phyloP scores from a whole-genome alignment of 2,113 vertebrate genomes.

The Stigmatopora nigra region DNA sequence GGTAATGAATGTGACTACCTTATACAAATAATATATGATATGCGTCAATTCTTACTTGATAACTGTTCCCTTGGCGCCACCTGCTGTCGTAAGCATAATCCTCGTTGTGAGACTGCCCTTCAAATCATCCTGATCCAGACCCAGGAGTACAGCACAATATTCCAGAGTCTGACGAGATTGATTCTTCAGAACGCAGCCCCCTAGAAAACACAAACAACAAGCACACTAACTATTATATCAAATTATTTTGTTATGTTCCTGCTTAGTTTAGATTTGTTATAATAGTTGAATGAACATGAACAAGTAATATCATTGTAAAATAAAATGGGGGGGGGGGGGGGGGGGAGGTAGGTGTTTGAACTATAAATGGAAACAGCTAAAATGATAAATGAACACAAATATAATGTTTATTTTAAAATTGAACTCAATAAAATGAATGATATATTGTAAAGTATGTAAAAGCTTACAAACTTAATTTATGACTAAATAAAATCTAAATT shows the following conservation, averaged over 20 bases:
- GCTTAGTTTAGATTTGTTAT: background rate
- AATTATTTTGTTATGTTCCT: background rate
- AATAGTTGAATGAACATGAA: background rate
- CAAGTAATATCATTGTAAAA: background rate
- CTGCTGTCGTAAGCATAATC: constrained; percentile 97
- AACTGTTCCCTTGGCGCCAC: constrained; percentile 97
- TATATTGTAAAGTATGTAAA: background rate
- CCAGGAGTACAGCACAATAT: constrained; percentile 83
- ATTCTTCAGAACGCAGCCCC: constrained; percentile 83
- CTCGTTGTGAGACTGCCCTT: constrained; percentile 88
- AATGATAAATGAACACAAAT: background rate
- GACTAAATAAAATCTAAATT: background rate
- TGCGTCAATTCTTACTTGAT: constrained; percentile 81
- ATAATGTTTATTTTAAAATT: background rate
- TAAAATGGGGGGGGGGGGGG: too few species aligned
- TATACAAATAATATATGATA: background rate
- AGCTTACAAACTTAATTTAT: background rate
- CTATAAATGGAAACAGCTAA: background rate
- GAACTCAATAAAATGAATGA: background rate
- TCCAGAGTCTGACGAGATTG: constrained; percentile 79
- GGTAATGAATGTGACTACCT: background rate
- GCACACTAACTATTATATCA: background rate
- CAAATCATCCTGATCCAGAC: constrained; percentile 88
- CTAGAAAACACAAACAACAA: constrained; percentile 57
- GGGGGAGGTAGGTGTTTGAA: background rate